A percentile compares a stretch with the other conserved stretches of the same genome.
Conservation (phyloP, 2,113 vertebrate genomes). For the Ciconia boyciana region DNA sequence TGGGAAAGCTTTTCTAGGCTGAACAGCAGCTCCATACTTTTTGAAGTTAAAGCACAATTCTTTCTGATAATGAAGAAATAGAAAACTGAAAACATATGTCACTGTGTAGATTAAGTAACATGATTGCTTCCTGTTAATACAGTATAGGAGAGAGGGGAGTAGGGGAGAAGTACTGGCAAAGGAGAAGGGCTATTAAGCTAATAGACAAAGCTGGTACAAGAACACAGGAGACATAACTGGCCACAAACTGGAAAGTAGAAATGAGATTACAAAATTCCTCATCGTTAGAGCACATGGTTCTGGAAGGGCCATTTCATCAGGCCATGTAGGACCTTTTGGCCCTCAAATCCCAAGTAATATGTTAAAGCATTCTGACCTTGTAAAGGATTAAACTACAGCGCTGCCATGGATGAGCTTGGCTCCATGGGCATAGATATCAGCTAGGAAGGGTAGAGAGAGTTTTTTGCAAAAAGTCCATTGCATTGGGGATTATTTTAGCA, state of each 20-base stretch:
- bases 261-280: not conserved
- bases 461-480: not conserved
- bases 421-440: not conserved
- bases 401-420: not conserved
- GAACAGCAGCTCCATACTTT: not conserved
- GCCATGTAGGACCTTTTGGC: not conserved
- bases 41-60: not conserved
- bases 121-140: not conserved
- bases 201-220: not conserved
- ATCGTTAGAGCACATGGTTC: not conserved
- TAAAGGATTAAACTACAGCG: not conserved
- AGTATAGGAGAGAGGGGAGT: not conserved
- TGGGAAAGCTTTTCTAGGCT: not conserved
- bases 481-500: not conserved
- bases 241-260: not conserved
- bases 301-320: not conserved
- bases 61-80: not conserved
- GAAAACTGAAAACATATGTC: not conserved
- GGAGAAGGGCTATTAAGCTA: not conserved
- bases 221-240: not conserved
- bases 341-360: not conserved
- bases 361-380: not conserved
- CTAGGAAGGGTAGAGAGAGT: not conserved
- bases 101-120: not conserved
- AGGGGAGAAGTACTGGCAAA: not conserved